Evolutionary conservation across 2,113 vertebrate genomes (phyloP).

Genomic region (Monopterus albus): DNA sequence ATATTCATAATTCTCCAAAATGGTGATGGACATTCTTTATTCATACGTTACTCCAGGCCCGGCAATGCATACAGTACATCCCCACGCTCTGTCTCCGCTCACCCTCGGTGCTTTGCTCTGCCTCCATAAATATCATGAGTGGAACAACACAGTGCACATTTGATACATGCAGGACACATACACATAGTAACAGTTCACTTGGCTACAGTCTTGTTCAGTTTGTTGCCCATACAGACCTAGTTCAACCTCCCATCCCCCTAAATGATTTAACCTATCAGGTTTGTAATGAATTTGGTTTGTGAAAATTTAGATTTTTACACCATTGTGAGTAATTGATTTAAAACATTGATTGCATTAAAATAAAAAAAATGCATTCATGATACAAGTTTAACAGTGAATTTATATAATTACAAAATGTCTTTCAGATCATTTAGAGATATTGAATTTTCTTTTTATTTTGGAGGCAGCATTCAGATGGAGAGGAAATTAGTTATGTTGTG

Average conservation of each 20-base stretch:
- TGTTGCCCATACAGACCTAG: neutral
- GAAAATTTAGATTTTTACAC: neutral
- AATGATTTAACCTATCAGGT: neutral
- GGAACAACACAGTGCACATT: slow-evolving; percentile 57
- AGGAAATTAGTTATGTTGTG: neutral
- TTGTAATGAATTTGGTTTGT: neutral
- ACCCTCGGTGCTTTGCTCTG: slow-evolving; percentile 40
- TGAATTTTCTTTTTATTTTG: neutral
- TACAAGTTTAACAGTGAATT: slow-evolving; percentile 5
- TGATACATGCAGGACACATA: slow-evolving; percentile 67
- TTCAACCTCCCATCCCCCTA: neutral
- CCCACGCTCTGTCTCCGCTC: neutral
- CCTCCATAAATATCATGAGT: slow-evolving; percentile 77
- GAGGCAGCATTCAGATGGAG: neutral
- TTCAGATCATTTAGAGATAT: neutral
- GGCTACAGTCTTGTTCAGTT: slow-evolving; percentile 29
- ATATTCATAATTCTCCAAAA: neutral
- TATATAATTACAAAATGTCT: slow-evolving; percentile 14
- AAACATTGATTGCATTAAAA: slow-evolving; percentile 8
- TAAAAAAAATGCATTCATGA: neutral
- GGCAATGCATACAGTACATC: slow-evolving; percentile 19
- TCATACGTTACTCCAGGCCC: slow-evolving; percentile 31
- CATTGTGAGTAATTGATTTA: neutral
- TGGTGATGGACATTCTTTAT: slow-evolving; percentile 70
- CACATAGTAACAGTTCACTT: slow-evolving; percentile 45